Evolutionary conservation across 2,113 vertebrate species (phyloP), one percentile per base, ranked within the genome.

Genomic region (Hydrochoerus hydrochaeris): DNA sequence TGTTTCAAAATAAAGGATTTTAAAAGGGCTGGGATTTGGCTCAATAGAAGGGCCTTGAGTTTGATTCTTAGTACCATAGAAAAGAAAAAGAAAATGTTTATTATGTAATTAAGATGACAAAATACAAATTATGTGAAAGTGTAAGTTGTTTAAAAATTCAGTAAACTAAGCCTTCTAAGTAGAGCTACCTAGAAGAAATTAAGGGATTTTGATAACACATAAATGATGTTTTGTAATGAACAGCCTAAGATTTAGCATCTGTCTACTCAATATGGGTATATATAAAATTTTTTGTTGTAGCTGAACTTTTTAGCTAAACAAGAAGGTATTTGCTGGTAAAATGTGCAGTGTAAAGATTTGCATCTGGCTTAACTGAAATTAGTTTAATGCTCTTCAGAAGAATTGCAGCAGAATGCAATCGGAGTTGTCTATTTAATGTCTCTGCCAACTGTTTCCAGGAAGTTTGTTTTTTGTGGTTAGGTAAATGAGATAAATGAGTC

Each of bases 51-150:
- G 8, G 30, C 30, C 30, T 8, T 35, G 49, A 41, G 10, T 80
- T 54, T 80, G 35, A 49, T 35, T 35, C 17, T 80, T 17, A 35
- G 7, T 80, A 32, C 26, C 26, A 12, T 77, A 17, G n/a, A 54
- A 32, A 49, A 78, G 3, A 16, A 46, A 49, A 46, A 28, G n/a
- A 52, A 9, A 57, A 57, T 20, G 30, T 80, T 80, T 80, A 49
- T 30, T 80, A 17, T 1, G 30, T 90, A n/a, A 54, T 5, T 75
- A 80, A 90, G 30, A 11, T 63, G 89, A 10, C 54, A 24, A 96
- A 85, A 26, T 88, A 62, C 12, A 73, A 88, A 93, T 94, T 96
- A 85, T 65, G 22, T 80, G 46, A 94, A 52, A 94, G 22, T 88
- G 1, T 58, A n/a, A 65, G 38, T 60, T 81, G 7, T 44, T 20